Conservation (phyloP, 1,140 invertebrate genomes). For the Lineus longissimus region DNA sequence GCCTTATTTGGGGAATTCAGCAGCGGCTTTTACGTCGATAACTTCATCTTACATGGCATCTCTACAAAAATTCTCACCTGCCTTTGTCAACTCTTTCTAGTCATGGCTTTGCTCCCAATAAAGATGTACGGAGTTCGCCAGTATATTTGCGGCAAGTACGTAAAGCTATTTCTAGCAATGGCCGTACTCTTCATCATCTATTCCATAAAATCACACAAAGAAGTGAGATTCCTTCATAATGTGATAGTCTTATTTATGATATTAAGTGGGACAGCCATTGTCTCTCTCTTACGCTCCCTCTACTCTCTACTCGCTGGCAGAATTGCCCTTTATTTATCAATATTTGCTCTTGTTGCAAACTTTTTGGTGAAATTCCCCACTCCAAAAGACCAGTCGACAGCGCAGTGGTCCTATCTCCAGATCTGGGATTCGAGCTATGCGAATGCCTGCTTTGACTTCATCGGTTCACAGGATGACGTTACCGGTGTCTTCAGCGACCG, state of each 20-base stretch:
- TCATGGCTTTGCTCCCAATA: not conserved
- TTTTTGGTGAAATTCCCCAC: constrained; percentile 12
- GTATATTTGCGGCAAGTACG: not conserved
- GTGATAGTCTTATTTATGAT: constrained; percentile 28
- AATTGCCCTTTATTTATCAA: not conserved
- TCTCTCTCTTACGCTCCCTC: not conserved
- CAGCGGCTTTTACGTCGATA: constrained; percentile 17
- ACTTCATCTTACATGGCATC: constrained; percentile 20
- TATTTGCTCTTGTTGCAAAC: constrained; percentile 2
- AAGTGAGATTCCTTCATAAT: constrained; percentile 41
- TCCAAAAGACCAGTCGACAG: constrained; percentile 14
- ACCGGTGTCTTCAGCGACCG: constrained; percentile 41
- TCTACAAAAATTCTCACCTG: constrained; percentile 10
- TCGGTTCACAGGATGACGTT: constrained; percentile 30
- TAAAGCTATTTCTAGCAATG: not conserved
- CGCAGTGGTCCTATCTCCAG: constrained; percentile 31
- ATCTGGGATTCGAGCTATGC: constrained; percentile 28
- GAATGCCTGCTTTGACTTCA: constrained; percentile 37
- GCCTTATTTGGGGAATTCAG: constrained; percentile 26
- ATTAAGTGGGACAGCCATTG: not conserved
- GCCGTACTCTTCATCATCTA: constrained; percentile 28
- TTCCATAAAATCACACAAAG: constrained; percentile 35
- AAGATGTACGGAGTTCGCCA: not conserved
- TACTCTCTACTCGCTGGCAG: not conserved
- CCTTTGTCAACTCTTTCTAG: not conserved